phyloP scores from a whole-genome alignment of 1,140 invertebrate species.

The Zaprionus kolodkinae region DNA sequence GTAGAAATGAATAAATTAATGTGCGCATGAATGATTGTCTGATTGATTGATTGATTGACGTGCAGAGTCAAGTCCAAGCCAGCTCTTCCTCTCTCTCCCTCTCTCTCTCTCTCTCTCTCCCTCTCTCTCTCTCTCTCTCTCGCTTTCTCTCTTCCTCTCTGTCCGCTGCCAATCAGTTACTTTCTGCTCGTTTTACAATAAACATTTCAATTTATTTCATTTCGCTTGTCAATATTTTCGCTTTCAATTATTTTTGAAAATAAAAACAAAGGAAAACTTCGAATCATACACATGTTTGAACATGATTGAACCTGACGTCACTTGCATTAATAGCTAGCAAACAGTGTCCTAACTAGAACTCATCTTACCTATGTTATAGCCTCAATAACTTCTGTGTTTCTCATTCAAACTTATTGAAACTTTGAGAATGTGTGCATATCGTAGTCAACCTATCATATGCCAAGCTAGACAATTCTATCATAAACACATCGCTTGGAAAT shows the following conservation, averaged over 20 bases:
- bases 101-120: background rate
- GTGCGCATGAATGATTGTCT: constrained; percentile 66
- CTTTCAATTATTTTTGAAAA: constrained; percentile 15
- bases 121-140: background rate
- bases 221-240: constrained; percentile 24
- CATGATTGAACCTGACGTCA: constrained; percentile 5
- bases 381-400: no score
- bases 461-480: no score
- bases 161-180: constrained; percentile 1
- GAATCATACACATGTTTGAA: background rate
- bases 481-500: no score
- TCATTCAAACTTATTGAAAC: no score
- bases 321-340: background rate
- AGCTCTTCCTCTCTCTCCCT: background rate
- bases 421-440: no score
- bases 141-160: background rate
- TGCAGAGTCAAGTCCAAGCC: constrained; percentile 16
- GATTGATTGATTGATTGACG: constrained; percentile 71
- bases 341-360: no score
- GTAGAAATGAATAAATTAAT: constrained; percentile 72
- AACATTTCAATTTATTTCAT: constrained; percentile 37
- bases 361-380: no score
- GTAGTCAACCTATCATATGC: no score
- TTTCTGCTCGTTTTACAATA: background rate
- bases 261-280: background rate